Evolutionary conservation across 2,888 invertebrate genomes (phyloP).

Genomic region (Drosophila meridiana): DNA sequence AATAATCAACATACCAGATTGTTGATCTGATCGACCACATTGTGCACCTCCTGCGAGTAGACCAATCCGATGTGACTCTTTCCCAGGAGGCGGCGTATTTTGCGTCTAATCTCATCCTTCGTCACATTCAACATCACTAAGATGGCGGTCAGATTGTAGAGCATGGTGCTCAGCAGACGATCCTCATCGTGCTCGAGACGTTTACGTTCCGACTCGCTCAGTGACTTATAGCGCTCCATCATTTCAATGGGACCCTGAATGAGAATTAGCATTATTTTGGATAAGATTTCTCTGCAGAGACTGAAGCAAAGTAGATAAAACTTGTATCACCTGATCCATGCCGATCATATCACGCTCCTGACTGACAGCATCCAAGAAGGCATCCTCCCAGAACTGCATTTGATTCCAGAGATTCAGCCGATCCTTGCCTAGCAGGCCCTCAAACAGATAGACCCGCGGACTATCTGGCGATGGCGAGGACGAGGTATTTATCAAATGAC

Average conservation of each 20-base stretch:
- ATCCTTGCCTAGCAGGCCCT: slow-evolving; percentile 90
- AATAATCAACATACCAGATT: slow-evolving; percentile 90
- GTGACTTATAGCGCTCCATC: slow-evolving; percentile 98
- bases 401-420: slow-evolving; percentile 97
- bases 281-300: neutral
- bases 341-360: slow-evolving; percentile 99
- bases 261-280: neutral
- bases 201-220: slow-evolving; percentile 96
- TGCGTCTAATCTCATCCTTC: slow-evolving; percentile 93
- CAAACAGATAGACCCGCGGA: slow-evolving; percentile 95
- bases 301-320: neutral
- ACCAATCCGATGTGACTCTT: slow-evolving; percentile 99
- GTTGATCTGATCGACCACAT: slow-evolving; percentile 96
- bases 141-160: slow-evolving; percentile 98
- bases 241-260: slow-evolving; percentile 95
- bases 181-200: slow-evolving; percentile 99
- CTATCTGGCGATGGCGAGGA: slow-evolving; percentile 94
- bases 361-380: slow-evolving; percentile 97
- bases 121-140: slow-evolving; percentile 96
- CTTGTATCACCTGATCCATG: slow-evolving; percentile 93
- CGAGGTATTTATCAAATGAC: slow-evolving; percentile 93
- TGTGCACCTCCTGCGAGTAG: slow-evolving; percentile 98
- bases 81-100: slow-evolving; percentile 95
- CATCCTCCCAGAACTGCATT: slow-evolving; percentile 99
- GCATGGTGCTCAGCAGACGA: slow-evolving; percentile 95